Percentiles rank a stretch among this genome's conserved stretches.
These are phyloP conservation scores for Cyanoramphus novaezelandiae DNA, from an alignment of 2,113 vertebrate species.

Conservation along the genomic window DNA sequence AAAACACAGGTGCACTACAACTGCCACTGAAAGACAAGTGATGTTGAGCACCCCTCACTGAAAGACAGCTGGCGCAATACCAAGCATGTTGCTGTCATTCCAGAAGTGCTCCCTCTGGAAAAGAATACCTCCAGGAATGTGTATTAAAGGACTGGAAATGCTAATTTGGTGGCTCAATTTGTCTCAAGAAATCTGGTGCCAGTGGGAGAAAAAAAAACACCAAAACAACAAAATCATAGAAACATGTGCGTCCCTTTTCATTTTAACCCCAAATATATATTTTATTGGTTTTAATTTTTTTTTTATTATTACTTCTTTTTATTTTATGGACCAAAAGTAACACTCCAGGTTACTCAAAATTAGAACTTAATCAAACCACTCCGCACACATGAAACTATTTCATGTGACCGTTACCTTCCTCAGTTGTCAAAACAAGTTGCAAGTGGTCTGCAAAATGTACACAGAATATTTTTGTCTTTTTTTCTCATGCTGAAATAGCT, in stretches of 20 bases:
- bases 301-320: not conserved
- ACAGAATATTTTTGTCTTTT: not conserved
- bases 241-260: not conserved
- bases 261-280: not conserved
- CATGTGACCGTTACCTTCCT: not conserved
- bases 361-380: not conserved
- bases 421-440: conserved; percentile 27
- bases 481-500: conserved; percentile 60
- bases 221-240: not conserved
- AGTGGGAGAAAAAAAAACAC: not conserved
- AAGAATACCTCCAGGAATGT: conserved; percentile 70
- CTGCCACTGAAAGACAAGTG: not conserved
- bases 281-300: not conserved
- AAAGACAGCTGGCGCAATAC: conserved; percentile 26
- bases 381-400: not conserved
- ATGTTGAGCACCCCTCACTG: not conserved
- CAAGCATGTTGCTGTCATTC: conserved; percentile 47
- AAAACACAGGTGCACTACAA: not conserved
- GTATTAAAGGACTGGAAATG: conserved; percentile 67
- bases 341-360: not conserved
- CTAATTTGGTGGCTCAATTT: conserved; percentile 67
- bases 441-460: conserved; percentile 36
- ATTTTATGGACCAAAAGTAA: not conserved
- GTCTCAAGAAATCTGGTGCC: conserved; percentile 52
- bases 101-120: conserved; percentile 65